Percentiles rank a stretch among this genome's conserved stretches.
phyloP scores from a whole-genome alignment of 2,888 invertebrate species.

The Eupithecia tripunctaria region DNA sequence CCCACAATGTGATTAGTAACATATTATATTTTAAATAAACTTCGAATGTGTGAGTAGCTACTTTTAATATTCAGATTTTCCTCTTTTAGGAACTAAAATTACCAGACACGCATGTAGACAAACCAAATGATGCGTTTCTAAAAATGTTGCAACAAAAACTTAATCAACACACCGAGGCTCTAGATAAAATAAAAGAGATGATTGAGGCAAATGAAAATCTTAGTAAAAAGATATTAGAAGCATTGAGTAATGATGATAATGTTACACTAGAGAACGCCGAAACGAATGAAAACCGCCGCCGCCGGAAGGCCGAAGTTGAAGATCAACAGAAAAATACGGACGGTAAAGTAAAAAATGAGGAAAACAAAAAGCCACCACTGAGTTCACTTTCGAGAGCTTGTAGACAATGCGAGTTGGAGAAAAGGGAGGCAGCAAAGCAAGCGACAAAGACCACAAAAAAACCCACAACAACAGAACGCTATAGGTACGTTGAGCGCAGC shows the following conservation, averaged over 20 bases:
- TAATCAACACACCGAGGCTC: constrained; percentile 62
- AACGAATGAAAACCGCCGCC: constrained; percentile 33
- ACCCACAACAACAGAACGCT: too few species aligned
- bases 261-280: too few species aligned
- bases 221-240: constrained; percentile 57
- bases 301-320: too few species aligned
- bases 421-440: not conserved
- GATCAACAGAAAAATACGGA: constrained; percentile 22
- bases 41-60: not conserved
- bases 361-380: constrained; percentile 58
- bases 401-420: not conserved
- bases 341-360: constrained; percentile 44
- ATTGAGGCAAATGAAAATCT: constrained; percentile 55
- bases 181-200: constrained; percentile 60
- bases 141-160: constrained; percentile 64
- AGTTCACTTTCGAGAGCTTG: constrained; percentile 51
- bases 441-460: not conserved
- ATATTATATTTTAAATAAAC: too few species aligned
- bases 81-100: constrained; percentile 59
- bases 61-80: not conserved
- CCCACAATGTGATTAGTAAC: too few species aligned
- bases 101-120: constrained; percentile 40
- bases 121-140: constrained; percentile 41
- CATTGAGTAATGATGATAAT: constrained; percentile 19
- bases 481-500: too few species aligned